Conservation (phyloP, 1,140 invertebrate species). For the Fopius arisanus region DNA sequence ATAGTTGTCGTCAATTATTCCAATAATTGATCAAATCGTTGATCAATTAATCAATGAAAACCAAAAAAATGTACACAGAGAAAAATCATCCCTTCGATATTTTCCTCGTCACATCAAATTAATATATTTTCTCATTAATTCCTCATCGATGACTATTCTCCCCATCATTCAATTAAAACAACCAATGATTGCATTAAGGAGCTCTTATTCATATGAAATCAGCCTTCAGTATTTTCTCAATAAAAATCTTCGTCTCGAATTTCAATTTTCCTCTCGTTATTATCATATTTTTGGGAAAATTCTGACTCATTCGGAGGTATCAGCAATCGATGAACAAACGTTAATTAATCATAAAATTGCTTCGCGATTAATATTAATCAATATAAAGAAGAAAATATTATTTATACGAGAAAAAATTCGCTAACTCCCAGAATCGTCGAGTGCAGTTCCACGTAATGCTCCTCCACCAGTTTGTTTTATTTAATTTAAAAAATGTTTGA, state of each 20-base stretch:
- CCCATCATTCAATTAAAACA: background rate
- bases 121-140: background rate
- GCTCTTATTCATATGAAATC: background rate
- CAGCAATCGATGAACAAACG: background rate
- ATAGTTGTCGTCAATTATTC: background rate
- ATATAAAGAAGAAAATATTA: slow-evolving; percentile 1
- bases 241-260: background rate
- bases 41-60: background rate
- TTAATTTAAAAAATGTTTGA: background rate
- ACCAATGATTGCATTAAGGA: background rate
- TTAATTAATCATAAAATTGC: background rate
- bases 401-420: slow-evolving; percentile 20
- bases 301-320: background rate
- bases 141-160: background rate
- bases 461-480: slow-evolving; percentile 3
- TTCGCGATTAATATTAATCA: background rate
- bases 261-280: background rate
- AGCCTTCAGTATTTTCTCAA: background rate
- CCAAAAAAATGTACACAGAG: too few species aligned
- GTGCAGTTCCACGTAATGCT: background rate
- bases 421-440: slow-evolving; percentile 17
- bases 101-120: background rate
- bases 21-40: background rate
- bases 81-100: background rate
- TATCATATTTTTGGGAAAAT: background rate